A percentile compares a stretch with the other conserved stretches of the same genome.
These are phyloP conservation scores for Apoderus coryli DNA, from an alignment of 2,888 invertebrate genomes.

Conservation along the genomic window DNA sequence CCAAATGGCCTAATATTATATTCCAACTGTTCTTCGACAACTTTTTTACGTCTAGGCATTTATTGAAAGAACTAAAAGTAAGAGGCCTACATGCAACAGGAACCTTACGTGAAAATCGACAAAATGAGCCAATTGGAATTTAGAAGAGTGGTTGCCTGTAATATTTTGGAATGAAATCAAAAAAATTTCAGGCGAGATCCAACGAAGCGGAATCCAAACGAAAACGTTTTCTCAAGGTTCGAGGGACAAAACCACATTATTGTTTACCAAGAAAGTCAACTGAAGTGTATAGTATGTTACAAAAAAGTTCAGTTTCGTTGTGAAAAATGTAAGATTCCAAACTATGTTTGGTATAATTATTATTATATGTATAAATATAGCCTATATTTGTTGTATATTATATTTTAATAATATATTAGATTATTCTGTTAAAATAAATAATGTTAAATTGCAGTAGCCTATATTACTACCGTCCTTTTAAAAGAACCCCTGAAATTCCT, in stretches of 20 bases:
- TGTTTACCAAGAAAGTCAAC: no score
- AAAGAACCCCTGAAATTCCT: slow-evolving; percentile 7
- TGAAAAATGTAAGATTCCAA: slow-evolving; percentile 6
- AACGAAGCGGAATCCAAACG: no score
- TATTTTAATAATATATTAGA: slow-evolving; percentile 2
- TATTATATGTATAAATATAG: slow-evolving; percentile 5
- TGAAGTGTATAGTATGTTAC: slow-evolving; percentile 6
- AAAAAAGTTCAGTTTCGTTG: slow-evolving; percentile 5
- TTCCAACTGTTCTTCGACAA: slow-evolving; percentile 2
- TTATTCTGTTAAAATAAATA: not conserved
- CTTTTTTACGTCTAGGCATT: no score
- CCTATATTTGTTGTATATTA: slow-evolving; percentile 1
- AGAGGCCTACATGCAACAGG: slow-evolving; percentile 1
- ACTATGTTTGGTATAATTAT: slow-evolving; percentile 4
- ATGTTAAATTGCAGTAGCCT: slow-evolving; percentile 1
- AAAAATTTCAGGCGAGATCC: no score
- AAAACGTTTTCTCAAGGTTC: no score
- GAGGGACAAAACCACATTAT: no score
- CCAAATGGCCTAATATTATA: slow-evolving; percentile 4
- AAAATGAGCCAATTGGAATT: no score
- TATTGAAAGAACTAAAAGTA: no score
- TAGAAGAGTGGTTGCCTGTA: no score
- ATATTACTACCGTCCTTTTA: slow-evolving; percentile 8
- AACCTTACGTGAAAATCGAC: slow-evolving; percentile 1
- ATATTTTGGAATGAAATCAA: no score